Base-by-base conservation (phyloP, 2,797 vertebrate species). In the Myotis pilosus region DNA sequence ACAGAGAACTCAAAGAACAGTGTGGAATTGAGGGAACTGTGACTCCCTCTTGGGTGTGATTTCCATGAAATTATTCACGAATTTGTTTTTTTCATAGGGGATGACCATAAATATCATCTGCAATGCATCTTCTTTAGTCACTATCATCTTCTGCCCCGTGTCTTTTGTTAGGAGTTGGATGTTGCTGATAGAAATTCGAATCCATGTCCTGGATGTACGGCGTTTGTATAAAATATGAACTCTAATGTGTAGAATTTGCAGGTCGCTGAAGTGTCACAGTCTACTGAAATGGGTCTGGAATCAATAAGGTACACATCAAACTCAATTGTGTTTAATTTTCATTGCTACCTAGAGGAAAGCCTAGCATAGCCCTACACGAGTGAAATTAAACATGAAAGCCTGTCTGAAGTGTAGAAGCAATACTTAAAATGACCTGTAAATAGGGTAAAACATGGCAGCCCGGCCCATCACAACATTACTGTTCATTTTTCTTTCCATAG, bases 301-400 rank as follows among this genome's bases (percentile, higher is more conserved):
- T 89, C 95, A 97, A 98, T 98, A 97, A 97, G 95, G 85, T 95
- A 87, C 87, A 94, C 95, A 96, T 97, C 96, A 97, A 97, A 97
- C 85, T 96, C 95, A 97, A 96, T 97, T 97, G 95, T 88, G 93
- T 94, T 96, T 96, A 93, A 97, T 97, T 96, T 96, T 97, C 97
- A 95, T 95, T 96, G 96, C 94, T 97, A 97, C 95, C 94, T 97
- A 95, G 92, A 96, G 95, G 95, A 94, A 97, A 97, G 84, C 66
- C 83, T 81, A 22, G 83, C 88, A 74, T 19, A 30, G 89, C 80
- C 96, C 95, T 96, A 86, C 81, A 75, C 12, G 33, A 94, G 81
- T 92, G 95, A 97, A 97, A 97, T 96, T 94, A 97, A 97, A 97
- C 94, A 96, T 92, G 78, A 97, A 96, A 96, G 69, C 91, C 82